Base-by-base conservation (phyloP, 2,888 invertebrate genomes). In the Brassicogethes aeneus region DNA sequence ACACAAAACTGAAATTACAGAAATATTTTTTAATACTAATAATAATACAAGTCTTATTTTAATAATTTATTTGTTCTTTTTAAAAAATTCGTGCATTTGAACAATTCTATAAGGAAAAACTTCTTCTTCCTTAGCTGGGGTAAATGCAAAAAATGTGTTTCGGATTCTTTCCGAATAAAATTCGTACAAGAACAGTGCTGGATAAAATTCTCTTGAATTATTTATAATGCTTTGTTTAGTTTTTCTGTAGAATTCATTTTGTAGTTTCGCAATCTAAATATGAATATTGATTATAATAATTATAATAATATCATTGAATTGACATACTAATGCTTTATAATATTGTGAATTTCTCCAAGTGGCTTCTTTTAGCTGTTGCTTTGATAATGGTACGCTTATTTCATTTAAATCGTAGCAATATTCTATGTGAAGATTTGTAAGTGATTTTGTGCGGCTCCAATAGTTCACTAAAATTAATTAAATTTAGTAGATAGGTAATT, bases 91-190 rank as follows among this genome's bases (percentile, higher is more conserved):
- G 30, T 48, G 45, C 1, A 41, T 39, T 36, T 47, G 44, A 15
- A 43, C 35, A 33, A 50, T 42, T 29, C 41, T 40, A 37, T 42
- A 50, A 3, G 51, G 49, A 29, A 48, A 42, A 5, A 57, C 41
- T 10, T 62, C 55, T 39, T 60, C 58, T 42, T 65, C 63, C 51
- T 65, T 65, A 2, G 55, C 43, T 7, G 65, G 61, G 32, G 57
- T 41, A 47, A 67, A 68, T 2, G 66, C 54, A 43, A 64, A 67
- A 46, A 53, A 64, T 37, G 56, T 57, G 42, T 65, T 58, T 34
- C 64, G 51, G 45, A 64, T 64, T 10, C 55, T 54, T 17, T 48
- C 50, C 3, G 46, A 61, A 2, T 60, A 64, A 39, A 64, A 60
- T 46, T 63, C 56, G 45, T 67, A 66, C 12, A 54, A 44, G 43